Conservation (phyloP, 2,113 vertebrate genomes). For the Clarias gariepinus region DNA sequence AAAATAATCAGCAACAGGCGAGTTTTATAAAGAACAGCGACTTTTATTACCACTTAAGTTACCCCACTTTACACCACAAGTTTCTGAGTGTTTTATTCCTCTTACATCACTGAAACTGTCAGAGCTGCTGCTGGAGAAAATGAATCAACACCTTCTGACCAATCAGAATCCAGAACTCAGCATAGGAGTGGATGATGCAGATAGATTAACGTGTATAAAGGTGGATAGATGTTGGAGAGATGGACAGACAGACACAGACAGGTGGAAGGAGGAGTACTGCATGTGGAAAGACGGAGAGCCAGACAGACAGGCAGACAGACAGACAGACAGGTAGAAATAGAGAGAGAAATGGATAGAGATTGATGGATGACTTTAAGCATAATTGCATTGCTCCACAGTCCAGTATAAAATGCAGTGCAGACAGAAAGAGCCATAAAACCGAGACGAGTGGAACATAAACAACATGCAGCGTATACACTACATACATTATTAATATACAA, state of each 20-base stretch:
- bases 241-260: background rate
- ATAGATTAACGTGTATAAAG: background rate
- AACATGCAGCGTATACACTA: background rate
- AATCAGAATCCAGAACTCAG: background rate
- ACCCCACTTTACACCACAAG: no score
- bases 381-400: background rate
- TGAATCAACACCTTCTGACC: background rate
- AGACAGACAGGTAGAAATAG: background rate
- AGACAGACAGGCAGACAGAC: background rate
- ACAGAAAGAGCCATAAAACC: background rate
- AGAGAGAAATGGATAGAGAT: slow-evolving; percentile 4
- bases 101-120: background rate
- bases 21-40: background rate
- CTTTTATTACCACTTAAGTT: background rate
- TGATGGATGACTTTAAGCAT: background rate
- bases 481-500: slow-evolving; percentile 10
- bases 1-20: background rate
- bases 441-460: background rate
- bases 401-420: background rate
- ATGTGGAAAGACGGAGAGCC: background rate
- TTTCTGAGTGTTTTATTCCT: background rate
- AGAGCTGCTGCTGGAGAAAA: background rate
- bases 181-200: no score
- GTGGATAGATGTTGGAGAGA: background rate
- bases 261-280: background rate